phyloP scores from a whole-genome alignment of 2,113 vertebrate genomes.

The cattle (Bos taurus) region DNA sequence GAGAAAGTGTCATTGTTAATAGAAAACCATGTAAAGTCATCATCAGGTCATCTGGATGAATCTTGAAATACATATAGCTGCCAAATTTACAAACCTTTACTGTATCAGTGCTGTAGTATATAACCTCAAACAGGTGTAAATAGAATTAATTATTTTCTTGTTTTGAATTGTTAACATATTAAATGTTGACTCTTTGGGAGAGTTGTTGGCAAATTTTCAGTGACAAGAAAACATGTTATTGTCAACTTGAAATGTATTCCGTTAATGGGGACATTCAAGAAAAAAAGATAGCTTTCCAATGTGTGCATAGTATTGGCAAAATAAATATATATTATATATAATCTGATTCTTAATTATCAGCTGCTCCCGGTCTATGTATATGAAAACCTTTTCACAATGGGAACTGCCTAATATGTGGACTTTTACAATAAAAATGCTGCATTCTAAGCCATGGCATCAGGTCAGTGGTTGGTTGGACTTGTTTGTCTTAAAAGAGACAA shows the following conservation, averaged over 20 bases:
- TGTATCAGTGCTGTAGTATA: constrained; percentile 74
- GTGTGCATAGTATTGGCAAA: constrained; percentile 81
- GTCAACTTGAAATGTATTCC: constrained; percentile 68
- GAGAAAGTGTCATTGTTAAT: constrained; percentile 61
- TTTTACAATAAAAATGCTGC: constrained; percentile 96
- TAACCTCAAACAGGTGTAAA: constrained; percentile 88
- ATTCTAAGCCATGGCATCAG: constrained; percentile 73
- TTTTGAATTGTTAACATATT: constrained; percentile 80
- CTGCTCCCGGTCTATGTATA: constrained; percentile 81
- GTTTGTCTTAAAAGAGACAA: background rate
- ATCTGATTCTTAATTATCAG: constrained; percentile 69
- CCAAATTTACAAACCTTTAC: constrained; percentile 70
- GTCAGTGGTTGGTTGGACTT: constrained; percentile 49
- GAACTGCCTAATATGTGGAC: constrained; percentile 88
- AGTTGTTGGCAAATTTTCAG: constrained; percentile 66
- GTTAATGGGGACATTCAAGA: constrained; percentile 41
- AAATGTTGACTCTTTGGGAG: constrained; percentile 68
- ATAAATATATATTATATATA: constrained; percentile 73
- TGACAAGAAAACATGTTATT: constrained; percentile 56
- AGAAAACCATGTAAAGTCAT: constrained; percentile 64
- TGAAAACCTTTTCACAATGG: constrained; percentile 87
- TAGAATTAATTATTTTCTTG: constrained; percentile 79
- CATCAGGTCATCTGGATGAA: constrained; percentile 63
- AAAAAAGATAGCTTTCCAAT: constrained; percentile 73
- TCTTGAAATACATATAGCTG: constrained; percentile 72